phyloP scores from a whole-genome alignment of 2,888 invertebrate genomes.

The Zeuzera pyrina region DNA sequence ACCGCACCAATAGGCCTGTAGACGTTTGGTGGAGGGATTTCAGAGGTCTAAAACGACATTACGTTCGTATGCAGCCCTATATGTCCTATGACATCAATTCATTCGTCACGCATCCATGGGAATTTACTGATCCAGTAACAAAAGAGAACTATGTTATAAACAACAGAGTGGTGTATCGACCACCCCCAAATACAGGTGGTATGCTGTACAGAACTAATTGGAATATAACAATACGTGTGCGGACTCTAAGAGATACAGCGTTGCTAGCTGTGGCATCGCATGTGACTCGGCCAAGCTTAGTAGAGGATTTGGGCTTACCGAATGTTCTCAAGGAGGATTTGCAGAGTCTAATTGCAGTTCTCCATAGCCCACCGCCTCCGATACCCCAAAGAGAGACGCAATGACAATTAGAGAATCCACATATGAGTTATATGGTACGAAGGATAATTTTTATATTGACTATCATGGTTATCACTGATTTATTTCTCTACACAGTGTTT shows the following conservation, averaged over 20 bases:
- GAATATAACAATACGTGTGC: constrained; percentile 66
- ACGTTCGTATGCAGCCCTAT: constrained; percentile 70
- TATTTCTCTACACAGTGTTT: neutral
- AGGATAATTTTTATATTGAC: neutral
- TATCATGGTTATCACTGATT: neutral
- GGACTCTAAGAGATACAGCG: constrained; percentile 56
- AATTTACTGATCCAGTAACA: constrained; percentile 81
- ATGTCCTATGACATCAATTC: constrained; percentile 79
- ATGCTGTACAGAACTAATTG: constrained; percentile 51
- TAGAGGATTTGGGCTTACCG: constrained; percentile 53
- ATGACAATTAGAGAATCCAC: too few relatives aligned
- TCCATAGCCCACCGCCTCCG: constrained; percentile 11
- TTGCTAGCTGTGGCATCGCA: constrained; percentile 54
- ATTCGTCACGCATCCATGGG: constrained; percentile 88
- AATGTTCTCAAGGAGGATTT: constrained; percentile 45
- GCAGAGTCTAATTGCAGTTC: constrained; percentile 18
- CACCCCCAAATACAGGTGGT: constrained; percentile 37
- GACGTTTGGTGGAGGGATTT: constrained; percentile 87
- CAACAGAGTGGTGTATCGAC: constrained; percentile 61
- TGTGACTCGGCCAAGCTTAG: constrained; percentile 34
- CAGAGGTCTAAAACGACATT: constrained; percentile 74
- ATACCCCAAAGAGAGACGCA: too few relatives aligned
- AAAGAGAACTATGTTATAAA: constrained; percentile 76
- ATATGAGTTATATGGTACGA: too few relatives aligned
- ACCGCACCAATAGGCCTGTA: constrained; percentile 49